phyloP scores from a whole-genome alignment of 2,888 invertebrate species.

The Metopia argyrocephala region DNA sequence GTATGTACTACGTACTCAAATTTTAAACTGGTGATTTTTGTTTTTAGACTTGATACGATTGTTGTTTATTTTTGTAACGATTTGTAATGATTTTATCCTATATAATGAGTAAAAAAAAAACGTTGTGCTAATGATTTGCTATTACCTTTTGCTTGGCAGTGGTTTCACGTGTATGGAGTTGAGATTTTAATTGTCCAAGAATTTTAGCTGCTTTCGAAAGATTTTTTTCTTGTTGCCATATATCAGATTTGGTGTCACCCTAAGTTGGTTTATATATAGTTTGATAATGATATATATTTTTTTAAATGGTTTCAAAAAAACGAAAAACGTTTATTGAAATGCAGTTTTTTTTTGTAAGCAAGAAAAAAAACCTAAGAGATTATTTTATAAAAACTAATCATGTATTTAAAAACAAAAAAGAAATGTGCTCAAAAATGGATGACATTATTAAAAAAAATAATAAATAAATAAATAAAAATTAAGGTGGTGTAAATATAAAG shows the following conservation, averaged over 20 bases:
- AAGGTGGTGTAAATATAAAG: conserved; percentile 40
- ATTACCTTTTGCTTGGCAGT: conserved; percentile 79
- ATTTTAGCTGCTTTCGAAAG: conserved; percentile 81
- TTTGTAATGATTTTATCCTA: conserved; percentile 26
- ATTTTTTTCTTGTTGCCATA: conserved; percentile 80
- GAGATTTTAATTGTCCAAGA: conserved; percentile 80
- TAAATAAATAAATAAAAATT: conserved; percentile 29
- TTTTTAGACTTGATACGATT: too few relatives aligned
- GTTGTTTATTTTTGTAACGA: conserved; percentile 5
- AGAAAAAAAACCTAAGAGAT: conserved; percentile 39
- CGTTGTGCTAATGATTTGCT: conserved; percentile 46
- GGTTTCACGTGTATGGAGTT: conserved; percentile 79
- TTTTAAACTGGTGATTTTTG: too few relatives aligned
- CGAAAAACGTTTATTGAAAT: conserved; percentile 34
- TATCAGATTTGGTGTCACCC: conserved; percentile 79
- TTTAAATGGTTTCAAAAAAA: conserved; percentile 40
- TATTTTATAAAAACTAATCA: conserved; percentile 24
- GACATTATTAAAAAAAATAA: conserved; percentile 25
- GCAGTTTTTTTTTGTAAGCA: not conserved
- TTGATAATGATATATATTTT: conserved; percentile 30
- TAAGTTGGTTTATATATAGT: conserved; percentile 66
- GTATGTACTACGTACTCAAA: too few relatives aligned
- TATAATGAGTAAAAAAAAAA: conserved; percentile 5
- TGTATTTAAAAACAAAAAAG: not conserved
- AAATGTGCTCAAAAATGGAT: conserved; percentile 53